A percentile compares a stretch with the other conserved stretches of the same genome.
These are phyloP conservation scores for Stenolophus ochropezus DNA, from an alignment of 2,888 invertebrate species.

Conservation along the genomic window DNA sequence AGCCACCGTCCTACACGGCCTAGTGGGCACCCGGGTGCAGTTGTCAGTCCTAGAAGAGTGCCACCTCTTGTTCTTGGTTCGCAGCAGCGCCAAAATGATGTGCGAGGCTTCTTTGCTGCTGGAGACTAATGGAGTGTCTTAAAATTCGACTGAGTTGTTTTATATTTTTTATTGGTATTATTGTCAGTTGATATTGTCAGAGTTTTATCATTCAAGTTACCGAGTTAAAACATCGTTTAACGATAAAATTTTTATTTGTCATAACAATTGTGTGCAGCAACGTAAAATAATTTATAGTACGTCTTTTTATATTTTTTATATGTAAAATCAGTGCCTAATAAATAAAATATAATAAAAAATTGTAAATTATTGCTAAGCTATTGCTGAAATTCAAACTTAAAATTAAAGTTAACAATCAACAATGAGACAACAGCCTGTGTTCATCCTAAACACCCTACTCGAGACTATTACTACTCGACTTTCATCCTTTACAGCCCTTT, in stretches of 20 bases:
- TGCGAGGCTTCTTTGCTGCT: constrained; percentile 81
- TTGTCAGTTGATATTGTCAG: constrained; percentile 64
- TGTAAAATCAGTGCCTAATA: constrained; percentile 47
- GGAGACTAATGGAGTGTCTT: constrained; percentile 70
- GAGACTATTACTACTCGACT: constrained; percentile 13
- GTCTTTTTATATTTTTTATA: constrained; percentile 53
- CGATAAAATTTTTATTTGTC: constrained; percentile 34
- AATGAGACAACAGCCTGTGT: neutral
- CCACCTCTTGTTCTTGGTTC: constrained; percentile 87
- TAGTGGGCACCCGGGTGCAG: constrained; percentile 86
- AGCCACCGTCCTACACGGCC: constrained; percentile 87
- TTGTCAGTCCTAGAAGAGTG: constrained; percentile 87
- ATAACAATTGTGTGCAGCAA: constrained; percentile 39
- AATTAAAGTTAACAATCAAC: constrained; percentile 15
- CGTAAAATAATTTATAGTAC: constrained; percentile 45
- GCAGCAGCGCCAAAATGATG: constrained; percentile 88
- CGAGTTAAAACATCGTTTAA: constrained; percentile 20
- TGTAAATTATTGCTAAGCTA: constrained; percentile 57
- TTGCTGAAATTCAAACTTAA: constrained; percentile 46
- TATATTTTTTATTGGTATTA: too few species aligned
- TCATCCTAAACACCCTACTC: constrained; percentile 4
- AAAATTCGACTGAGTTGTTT: constrained; percentile 44
- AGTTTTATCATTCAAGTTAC: constrained; percentile 51
- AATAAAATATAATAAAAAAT: constrained; percentile 48
- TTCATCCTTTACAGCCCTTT: constrained; percentile 84